A percentile compares a stretch with the other conserved stretches of the same genome.
These are phyloP conservation scores for Bombus polaris DNA, from an alignment of 1,140 invertebrate species.

Conservation along the genomic window DNA sequence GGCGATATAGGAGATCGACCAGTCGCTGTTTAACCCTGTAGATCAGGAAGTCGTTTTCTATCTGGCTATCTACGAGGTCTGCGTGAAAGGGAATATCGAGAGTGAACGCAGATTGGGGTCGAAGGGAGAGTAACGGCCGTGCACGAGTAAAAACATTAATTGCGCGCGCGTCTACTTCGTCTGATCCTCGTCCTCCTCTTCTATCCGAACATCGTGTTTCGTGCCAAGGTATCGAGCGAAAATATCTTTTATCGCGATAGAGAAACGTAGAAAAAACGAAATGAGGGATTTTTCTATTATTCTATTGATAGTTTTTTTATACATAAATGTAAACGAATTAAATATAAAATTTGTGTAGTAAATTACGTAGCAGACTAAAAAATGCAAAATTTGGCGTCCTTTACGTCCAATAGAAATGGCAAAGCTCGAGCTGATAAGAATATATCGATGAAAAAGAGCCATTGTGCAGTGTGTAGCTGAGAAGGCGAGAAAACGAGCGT, in stretches of 20 bases:
- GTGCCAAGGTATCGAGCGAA: no score
- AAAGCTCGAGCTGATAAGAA: neutral
- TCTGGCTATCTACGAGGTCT: neutral
- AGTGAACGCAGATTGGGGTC: constrained; percentile 38
- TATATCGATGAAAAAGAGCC: neutral
- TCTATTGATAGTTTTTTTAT: no score
- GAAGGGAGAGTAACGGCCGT: constrained; percentile 31
- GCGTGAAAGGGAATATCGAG: constrained; percentile 51
- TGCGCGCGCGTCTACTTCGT: neutral
- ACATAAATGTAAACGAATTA: no score
- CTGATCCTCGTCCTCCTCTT: neutral
- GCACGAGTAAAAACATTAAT: constrained; percentile 41
- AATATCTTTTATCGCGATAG: no score
- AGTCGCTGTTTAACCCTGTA: constrained; percentile 22
- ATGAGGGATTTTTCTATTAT: no score
- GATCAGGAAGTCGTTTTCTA: constrained; percentile 50
- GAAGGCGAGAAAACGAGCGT: neutral
- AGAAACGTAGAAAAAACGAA: no score
- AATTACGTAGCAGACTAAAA: neutral
- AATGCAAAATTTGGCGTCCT: neutral
- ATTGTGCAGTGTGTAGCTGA: no score
- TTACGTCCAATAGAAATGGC: neutral
- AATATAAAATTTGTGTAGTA: neutral
- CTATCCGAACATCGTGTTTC: no score
- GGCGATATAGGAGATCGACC: constrained; percentile 29